phyloP scores from a whole-genome alignment of 2,888 invertebrate species.

The Keiferia lycopersicella region DNA sequence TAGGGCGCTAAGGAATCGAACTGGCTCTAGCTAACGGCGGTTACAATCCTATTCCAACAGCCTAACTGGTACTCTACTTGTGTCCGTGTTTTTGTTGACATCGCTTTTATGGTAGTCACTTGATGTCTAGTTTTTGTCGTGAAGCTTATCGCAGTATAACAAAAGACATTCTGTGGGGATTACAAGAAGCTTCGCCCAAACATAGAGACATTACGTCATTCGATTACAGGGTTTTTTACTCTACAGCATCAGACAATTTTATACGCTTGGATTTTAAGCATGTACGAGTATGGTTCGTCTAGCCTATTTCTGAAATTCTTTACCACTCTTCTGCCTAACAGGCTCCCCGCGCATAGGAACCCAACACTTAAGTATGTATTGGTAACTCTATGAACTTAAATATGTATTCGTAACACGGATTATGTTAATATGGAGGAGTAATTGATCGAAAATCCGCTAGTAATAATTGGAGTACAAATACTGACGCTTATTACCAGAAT shows the following conservation, averaged over 20 bases:
- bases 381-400: no score
- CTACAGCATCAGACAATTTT: background rate
- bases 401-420: no score
- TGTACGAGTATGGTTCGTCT: no score
- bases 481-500: no score
- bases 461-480: no score
- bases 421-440: no score
- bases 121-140: background rate
- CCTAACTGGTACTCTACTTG: background rate
- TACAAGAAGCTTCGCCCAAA: background rate
- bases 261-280: background rate
- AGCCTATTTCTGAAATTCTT: background rate
- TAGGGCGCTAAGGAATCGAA: conserved; percentile 20
- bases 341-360: no score
- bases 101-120: conserved; percentile 10
- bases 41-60: conserved; percentile 1
- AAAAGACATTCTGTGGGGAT: background rate
- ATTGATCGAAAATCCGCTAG: no score
- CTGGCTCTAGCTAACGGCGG: conserved; percentile 18
- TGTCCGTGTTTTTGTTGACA: conserved; percentile 9
- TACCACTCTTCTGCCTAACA: background rate
- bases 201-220: background rate
- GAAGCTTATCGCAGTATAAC: background rate
- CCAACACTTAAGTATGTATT: no score
- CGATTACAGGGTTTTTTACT: background rate